Base-by-base conservation (phyloP, 2,888 invertebrate genomes). In the Teleogryllus oceanicus region DNA sequence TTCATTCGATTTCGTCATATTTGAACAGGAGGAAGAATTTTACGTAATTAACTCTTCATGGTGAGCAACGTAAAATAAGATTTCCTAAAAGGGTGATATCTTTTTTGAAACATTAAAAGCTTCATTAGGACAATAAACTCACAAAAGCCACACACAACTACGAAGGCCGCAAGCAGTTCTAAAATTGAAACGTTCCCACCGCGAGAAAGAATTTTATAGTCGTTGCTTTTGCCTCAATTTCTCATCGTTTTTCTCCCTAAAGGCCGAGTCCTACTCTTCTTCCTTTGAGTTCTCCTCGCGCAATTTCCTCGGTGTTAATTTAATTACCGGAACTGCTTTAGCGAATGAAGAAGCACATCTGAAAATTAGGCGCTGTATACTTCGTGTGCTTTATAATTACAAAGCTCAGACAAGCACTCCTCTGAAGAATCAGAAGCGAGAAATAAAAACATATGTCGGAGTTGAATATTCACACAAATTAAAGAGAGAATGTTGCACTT, bases 371-470 rank as follows among this genome's bases (percentile, higher is more conserved):
- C 62, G 13, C 62, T 62, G n/a, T 62, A 62, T n/a, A 37, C 62
- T 62, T 62, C 1, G 62, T 12, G 62, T n/a, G 62, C n/a, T 62
- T 62, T 13, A 13, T 18, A 13, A n/a, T 62, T 62, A 62, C n/a
- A 62, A 62, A 62, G 62, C 62, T 62, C 62, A 62, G n/a, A n/a
- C 62, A 62, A 62, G 62, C n/a, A 62, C 62, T 62, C 62, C 62
- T 18, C 62, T 62, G 13, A 13, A 62, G 62, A 62, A 62, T 18
- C 62, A n/a, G 13, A n/a, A 62, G 62, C 13, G n/a, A 62, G 13
- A 62, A 62, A 62, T 18, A 62, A 62, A 62, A 62, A 62, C 62
- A 62, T 62, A 62, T 62, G 62, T 62, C 62, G n/a, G 62, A 16
- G 62, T 62, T 62, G 62, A 62, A 62, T 62, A 62, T 62, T 62